Evolutionary conservation across 2,113 vertebrate species (phyloP), one percentile per base, ranked within the genome.

Genomic region (Helogale parvula): DNA sequence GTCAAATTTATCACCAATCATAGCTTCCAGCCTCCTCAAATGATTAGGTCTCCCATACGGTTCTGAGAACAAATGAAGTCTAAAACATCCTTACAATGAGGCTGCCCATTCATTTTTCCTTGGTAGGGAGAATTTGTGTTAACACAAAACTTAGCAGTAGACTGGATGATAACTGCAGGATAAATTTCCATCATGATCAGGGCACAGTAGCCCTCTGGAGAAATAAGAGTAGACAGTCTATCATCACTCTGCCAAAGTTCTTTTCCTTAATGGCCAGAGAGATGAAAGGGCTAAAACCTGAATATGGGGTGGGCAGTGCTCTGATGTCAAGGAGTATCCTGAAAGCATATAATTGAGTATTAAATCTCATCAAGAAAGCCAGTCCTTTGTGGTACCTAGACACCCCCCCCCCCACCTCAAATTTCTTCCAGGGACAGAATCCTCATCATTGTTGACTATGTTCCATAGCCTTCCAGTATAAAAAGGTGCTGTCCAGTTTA

Each of bases 41-140:
- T 94, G 63, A 91, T 69, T 52, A 69, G 38, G 9, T 88, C 41
- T 88, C 25, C 54, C 35, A 4, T 41, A 74, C 60, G 21, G 2
- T 63, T 94, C 35, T 65, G 38, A 80, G 81, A 93, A 65, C 54
- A 79, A 87, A 25, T 72, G 8, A 88, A 95, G 25, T 93, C 38
- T 95, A 81, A 96, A 94, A 71, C 50, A 81, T 54, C 31, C 80
- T 83, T 54, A 38, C 47, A 50, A 14, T 41, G 66, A 72, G 33
- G 29, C 52, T 72, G 7, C 47, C 74, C 31, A 57, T 82, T 41
- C 90, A 65, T 60, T 69, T 85, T 86, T 71, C 41, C 57, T 74
- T 84, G 54, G n/a, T 87, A 96, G n/a, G 95, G 77, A 90, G 60
- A 82, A 91, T 82, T 94, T 95, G 7, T 93, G 33, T 92, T 79